Conservation (phyloP, 2,888 invertebrate species). For the Phengaris arion region DNA sequence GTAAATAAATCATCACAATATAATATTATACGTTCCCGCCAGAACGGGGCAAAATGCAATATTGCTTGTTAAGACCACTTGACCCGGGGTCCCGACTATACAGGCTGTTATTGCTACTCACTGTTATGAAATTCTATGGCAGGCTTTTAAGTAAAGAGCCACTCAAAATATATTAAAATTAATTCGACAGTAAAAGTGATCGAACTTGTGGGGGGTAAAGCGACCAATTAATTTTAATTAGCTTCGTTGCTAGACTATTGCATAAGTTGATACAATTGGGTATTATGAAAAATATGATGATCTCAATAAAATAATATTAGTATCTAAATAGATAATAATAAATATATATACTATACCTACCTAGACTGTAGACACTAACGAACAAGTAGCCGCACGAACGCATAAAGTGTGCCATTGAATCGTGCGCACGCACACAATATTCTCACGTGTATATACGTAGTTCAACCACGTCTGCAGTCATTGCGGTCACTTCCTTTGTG, state of each 20-base stretch:
- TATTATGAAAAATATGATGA: too few relatives aligned
- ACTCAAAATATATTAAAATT: conserved; percentile 33
- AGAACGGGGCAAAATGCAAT: conserved; percentile 61
- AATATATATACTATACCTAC: too few relatives aligned
- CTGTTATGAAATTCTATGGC: conserved; percentile 35
- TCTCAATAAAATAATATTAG: too few relatives aligned
- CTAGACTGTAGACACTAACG: too few relatives aligned
- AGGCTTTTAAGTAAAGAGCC: conserved; percentile 30
- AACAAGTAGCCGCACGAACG: too few relatives aligned
- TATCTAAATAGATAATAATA: too few relatives aligned
- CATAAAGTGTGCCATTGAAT: too few relatives aligned
- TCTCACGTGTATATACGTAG: too few relatives aligned
- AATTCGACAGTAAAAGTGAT: conserved; percentile 13
- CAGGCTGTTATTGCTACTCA: conserved; percentile 50
- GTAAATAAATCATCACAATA: conserved; percentile 14
- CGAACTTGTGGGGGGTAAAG: not conserved
- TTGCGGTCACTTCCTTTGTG: too few relatives aligned
- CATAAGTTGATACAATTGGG: not conserved
- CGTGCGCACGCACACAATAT: too few relatives aligned
- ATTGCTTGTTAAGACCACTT: conserved; percentile 73
- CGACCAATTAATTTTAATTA: conserved; percentile 2
- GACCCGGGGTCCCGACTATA: conserved; percentile 55
- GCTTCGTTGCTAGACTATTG: not conserved
- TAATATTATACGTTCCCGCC: conserved; percentile 18
- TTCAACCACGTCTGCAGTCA: too few relatives aligned